A percentile compares a stretch with the other conserved stretches of the same genome.
phyloP scores from a whole-genome alignment of 1,140 invertebrate genomes.

The Alviniconcha marisindica region DNA sequence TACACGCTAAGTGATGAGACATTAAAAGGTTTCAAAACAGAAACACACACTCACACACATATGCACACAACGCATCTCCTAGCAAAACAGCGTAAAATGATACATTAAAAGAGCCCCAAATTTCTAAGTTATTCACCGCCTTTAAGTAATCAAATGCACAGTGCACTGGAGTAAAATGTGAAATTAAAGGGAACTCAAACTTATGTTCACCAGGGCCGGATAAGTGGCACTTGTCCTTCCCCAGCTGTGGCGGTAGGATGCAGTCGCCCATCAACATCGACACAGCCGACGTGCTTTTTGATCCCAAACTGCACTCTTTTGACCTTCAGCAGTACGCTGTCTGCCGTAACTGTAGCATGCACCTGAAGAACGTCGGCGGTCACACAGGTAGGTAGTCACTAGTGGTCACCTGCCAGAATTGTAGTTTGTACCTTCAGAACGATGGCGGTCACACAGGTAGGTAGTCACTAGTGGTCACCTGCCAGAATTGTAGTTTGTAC shows the following conservation, averaged over 20 bases:
- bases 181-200: no score
- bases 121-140: neutral
- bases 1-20: no score
- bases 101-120: neutral
- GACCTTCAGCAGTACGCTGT: constrained; percentile 51
- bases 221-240: constrained; percentile 56
- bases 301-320: constrained; percentile 51
- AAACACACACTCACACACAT: neutral
- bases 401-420: no score
- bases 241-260: constrained; percentile 54
- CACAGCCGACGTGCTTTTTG: constrained; percentile 49
- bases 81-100: neutral
- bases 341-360: constrained; percentile 48
- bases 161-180: neutral
- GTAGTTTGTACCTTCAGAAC: no score
- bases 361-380: constrained; percentile 57
- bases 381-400: constrained; percentile 61
- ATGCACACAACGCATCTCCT: neutral
- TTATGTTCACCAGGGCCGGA: constrained; percentile 63
- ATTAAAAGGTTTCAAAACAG: no score
- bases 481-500: no score
- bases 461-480: no score
- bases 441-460: no score
- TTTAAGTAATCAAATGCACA: neutral
- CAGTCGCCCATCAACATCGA: constrained; percentile 65